Evolutionary conservation across 2,113 vertebrate genomes (phyloP).

Genomic region (Lophius piscatorius): DNA sequence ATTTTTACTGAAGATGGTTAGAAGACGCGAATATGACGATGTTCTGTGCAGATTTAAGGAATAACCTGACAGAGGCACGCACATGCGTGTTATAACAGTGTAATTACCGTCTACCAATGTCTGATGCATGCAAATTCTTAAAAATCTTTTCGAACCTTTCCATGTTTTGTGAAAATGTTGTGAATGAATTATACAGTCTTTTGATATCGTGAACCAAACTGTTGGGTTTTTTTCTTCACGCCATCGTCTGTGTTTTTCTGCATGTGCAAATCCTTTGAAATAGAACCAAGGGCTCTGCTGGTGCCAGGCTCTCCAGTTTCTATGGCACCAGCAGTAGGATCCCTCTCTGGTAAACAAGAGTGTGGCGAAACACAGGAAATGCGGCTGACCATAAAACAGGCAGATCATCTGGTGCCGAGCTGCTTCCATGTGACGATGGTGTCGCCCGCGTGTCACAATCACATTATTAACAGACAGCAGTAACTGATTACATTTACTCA

Average conservation of each 20-base stretch:
- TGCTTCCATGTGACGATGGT: neutral
- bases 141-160: conserved; percentile 39
- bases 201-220: conserved; percentile 49
- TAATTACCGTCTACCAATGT: conserved; percentile 11
- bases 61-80: conserved; percentile 15
- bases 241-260: conserved; percentile 14
- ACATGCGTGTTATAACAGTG: conserved; percentile 19
- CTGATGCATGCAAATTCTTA: conserved; percentile 37
- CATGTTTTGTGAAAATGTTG: conserved; percentile 53
- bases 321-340: conserved; percentile 70
- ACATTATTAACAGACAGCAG: too few relatives aligned
- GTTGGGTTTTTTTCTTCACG: conserved; percentile 10
- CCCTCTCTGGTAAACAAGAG: conserved; percentile 58
- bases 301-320: conserved; percentile 56
- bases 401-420: neutral
- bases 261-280: conserved; percentile 33
- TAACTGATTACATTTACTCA: too few relatives aligned
- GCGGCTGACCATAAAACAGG: conserved; percentile 12
- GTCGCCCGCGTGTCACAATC: neutral
- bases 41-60: conserved; percentile 28
- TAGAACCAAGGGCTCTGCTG: conserved; percentile 39
- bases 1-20: too few relatives aligned
- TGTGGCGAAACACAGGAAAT: conserved; percentile 40
- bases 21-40: too few relatives aligned
- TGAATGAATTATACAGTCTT: conserved; percentile 56